A percentile compares a stretch with the other conserved stretches of the same genome.
These are phyloP conservation scores for Labia minor DNA, from an alignment of 2,888 invertebrate species.

Conservation along the genomic window DNA sequence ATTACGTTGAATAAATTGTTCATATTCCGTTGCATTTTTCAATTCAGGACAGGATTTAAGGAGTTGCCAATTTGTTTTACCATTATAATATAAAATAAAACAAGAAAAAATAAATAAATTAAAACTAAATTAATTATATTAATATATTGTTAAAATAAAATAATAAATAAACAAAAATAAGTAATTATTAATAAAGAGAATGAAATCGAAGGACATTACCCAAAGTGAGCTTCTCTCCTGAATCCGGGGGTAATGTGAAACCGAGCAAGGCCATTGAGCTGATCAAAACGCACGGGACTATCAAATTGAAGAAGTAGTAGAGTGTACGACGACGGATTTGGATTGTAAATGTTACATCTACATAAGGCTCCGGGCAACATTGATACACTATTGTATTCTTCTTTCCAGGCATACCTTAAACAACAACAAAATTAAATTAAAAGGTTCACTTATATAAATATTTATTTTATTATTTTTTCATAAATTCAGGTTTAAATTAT, in stretches of 20 bases:
- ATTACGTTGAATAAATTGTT: no score
- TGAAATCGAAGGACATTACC: conserved; percentile 45
- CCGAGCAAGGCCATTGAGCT: conserved; percentile 97
- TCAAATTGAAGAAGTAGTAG: conserved; percentile 99
- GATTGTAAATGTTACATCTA: conserved; percentile 93
- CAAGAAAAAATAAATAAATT: no score
- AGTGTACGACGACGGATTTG: conserved; percentile 90
- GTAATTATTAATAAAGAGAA: no score
- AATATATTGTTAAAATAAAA: no score
- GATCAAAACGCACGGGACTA: conserved; percentile 97
- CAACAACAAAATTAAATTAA: conserved; percentile 16
- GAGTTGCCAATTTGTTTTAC: no score
- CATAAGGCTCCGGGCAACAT: conserved; percentile 88
- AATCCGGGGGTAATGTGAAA: conserved; percentile 96
- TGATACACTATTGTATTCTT: conserved; percentile 83
- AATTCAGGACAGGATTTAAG: no score
- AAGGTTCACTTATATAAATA: neutral
- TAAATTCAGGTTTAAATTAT: no score
- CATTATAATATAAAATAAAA: no score
- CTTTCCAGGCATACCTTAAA: conserved; percentile 77
- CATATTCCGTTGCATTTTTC: no score
- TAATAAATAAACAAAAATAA: no score
- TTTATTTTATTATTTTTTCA: conserved; percentile 9
- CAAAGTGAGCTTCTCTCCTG: conserved; percentile 89
- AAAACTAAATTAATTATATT: no score